Evolutionary conservation across 2,113 vertebrate genomes (phyloP).

Genomic region (Gambusia affinis): DNA sequence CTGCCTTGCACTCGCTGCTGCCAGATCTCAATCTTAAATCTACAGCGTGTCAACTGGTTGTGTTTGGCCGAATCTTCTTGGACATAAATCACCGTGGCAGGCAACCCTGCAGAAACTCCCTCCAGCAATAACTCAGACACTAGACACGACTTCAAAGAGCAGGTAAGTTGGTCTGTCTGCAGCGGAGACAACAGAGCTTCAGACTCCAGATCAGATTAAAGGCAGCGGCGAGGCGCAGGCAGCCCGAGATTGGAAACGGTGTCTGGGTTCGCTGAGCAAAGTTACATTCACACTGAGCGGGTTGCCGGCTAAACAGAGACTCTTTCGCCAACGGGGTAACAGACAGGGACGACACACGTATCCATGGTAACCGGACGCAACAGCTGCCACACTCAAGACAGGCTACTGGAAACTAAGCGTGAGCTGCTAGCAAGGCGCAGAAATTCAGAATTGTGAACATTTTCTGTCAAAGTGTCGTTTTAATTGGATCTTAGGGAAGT

Average conservation of each 20-base stretch:
- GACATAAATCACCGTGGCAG: not conserved
- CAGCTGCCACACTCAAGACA: conserved; percentile 3
- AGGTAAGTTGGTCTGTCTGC: not conserved
- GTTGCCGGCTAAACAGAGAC: not conserved
- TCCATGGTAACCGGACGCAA: conserved; percentile 18
- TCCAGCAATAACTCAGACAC: not conserved
- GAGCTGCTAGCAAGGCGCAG: not conserved
- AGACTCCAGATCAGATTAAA: not conserved
- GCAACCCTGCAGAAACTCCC: not conserved
- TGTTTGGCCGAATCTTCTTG: not conserved
- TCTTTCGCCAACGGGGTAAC: too few species aligned
- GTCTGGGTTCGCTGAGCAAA: conserved; percentile 3
- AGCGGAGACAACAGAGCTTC: not conserved
- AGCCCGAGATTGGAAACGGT: not conserved
- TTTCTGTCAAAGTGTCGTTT: not conserved
- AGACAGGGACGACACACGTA: not conserved
- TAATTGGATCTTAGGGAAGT: too few species aligned
- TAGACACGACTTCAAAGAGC: not conserved
- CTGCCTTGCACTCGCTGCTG: not conserved
- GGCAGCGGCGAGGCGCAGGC: not conserved
- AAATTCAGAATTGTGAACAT: not conserved
- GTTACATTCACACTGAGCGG: not conserved
- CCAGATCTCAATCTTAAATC: not conserved
- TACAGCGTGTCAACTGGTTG: not conserved
- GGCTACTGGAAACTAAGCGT: not conserved